These are phyloP conservation scores for Leptinotarsa haldemani DNA, from an alignment of 2,888 invertebrate species.

Conservation along the genomic window DNA sequence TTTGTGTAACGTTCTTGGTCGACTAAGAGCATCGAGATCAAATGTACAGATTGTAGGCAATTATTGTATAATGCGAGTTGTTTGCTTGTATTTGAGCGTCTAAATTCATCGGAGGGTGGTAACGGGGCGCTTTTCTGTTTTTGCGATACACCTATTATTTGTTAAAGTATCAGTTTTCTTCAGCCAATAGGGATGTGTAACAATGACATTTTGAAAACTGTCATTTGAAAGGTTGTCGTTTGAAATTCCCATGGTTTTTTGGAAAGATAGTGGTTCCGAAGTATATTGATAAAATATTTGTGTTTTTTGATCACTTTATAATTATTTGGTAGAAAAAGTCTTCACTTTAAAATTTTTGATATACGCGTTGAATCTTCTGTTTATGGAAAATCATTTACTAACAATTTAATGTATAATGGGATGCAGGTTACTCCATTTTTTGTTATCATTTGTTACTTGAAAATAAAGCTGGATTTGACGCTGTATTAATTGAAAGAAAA, in stretches of 20 bases:
- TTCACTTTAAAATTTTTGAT: no score
- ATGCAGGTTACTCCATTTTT: no score
- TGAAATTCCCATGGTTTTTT: background rate
- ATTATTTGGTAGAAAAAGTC: no score
- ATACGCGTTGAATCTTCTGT: no score
- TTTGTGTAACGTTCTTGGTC: slow-evolving; percentile 19
- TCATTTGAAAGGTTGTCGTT: background rate
- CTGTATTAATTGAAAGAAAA: no score
- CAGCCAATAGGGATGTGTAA: background rate
- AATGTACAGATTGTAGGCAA: slow-evolving; percentile 50
- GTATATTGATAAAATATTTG: no score
- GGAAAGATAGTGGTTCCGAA: background rate
- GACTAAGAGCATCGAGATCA: slow-evolving; percentile 29
- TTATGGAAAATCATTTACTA: no score
- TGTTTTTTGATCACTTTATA: no score
- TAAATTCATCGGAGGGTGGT: slow-evolving; percentile 24
- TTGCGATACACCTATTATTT: slow-evolving; percentile 10
- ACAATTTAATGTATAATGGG: no score
- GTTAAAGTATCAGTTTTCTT: slow-evolving; percentile 19
- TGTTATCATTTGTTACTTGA: no score
- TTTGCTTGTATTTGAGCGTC: slow-evolving; percentile 34
- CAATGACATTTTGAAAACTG: background rate
- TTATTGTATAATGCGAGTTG: slow-evolving; percentile 50
- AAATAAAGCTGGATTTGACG: no score
- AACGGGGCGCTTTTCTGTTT: slow-evolving; percentile 19